Evolutionary conservation across 2,113 vertebrate genomes (phyloP).

Genomic region (Macrotis lagotis): DNA sequence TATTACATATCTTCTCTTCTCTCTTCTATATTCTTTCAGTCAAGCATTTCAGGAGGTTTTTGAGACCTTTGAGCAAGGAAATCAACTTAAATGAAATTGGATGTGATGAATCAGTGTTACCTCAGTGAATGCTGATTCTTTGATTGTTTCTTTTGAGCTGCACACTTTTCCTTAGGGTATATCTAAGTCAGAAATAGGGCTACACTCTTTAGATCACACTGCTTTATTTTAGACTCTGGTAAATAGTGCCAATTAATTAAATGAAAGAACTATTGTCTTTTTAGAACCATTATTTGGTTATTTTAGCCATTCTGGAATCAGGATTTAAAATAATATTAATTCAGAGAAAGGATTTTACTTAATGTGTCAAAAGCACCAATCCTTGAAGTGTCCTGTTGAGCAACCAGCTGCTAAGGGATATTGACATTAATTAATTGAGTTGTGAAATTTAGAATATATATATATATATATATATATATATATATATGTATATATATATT

Average conservation of each 20-base stretch:
- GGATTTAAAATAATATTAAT: not conserved
- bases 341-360: not conserved
- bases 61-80: not conserved
- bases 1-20: not conserved
- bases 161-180: not conserved
- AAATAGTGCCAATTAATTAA: not conserved
- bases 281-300: not conserved
- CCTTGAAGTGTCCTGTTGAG: not conserved
- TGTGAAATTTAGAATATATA: constrained; percentile 27
- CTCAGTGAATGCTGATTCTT: not conserved
- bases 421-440: not conserved
- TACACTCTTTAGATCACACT: not conserved
- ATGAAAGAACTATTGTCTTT: not conserved
- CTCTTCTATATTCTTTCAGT: not conserved
- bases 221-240: not conserved
- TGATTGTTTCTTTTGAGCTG: not conserved
- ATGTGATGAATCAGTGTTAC: not conserved
- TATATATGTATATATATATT: no score
- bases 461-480: no score
- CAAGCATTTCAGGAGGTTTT: not conserved
- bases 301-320: not conserved
- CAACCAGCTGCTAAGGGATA: not conserved
- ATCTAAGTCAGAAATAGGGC: not conserved
- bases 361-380: not conserved
- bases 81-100: not conserved